phyloP scores from a whole-genome alignment of 1,140 invertebrate species.

The Trichonephila clavata region DNA sequence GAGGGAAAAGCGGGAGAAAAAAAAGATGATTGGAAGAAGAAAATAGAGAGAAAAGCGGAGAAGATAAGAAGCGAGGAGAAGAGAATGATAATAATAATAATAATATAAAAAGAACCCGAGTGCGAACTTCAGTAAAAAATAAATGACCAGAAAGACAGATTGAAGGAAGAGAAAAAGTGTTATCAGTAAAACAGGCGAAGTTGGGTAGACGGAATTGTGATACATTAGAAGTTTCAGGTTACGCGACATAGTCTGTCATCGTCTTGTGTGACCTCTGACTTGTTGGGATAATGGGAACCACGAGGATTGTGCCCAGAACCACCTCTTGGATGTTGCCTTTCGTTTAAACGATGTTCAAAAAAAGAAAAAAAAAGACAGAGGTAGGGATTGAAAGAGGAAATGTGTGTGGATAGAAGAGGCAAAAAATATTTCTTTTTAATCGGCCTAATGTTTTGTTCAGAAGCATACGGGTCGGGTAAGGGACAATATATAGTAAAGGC shows the following conservation, averaged over 20 bases:
- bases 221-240: conserved; percentile 35
- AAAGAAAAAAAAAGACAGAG: background rate
- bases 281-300: conserved; percentile 34
- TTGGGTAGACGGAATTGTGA: conserved; percentile 37
- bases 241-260: conserved; percentile 39
- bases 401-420: background rate
- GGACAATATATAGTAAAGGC: too few relatives aligned
- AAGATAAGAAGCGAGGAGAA: conserved; percentile 10
- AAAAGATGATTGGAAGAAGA: conserved; percentile 38
- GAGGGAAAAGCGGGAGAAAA: background rate
- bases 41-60: conserved; percentile 28
- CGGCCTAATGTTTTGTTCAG: too few relatives aligned
- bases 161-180: conserved; percentile 44
- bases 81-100: conserved; percentile 24
- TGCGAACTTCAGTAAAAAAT: conserved; percentile 57
- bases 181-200: conserved; percentile 37
- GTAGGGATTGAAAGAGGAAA: background rate
- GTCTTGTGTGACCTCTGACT: conserved; percentile 15
- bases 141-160: conserved; percentile 68
- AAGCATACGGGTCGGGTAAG: too few relatives aligned
- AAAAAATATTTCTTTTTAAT: background rate
- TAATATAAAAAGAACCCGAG: background rate
- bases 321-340: conserved; percentile 2
- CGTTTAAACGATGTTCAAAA: background rate
- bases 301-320: conserved; percentile 24